phyloP scores from a whole-genome alignment of 2,888 invertebrate genomes.

The Nineta flava region DNA sequence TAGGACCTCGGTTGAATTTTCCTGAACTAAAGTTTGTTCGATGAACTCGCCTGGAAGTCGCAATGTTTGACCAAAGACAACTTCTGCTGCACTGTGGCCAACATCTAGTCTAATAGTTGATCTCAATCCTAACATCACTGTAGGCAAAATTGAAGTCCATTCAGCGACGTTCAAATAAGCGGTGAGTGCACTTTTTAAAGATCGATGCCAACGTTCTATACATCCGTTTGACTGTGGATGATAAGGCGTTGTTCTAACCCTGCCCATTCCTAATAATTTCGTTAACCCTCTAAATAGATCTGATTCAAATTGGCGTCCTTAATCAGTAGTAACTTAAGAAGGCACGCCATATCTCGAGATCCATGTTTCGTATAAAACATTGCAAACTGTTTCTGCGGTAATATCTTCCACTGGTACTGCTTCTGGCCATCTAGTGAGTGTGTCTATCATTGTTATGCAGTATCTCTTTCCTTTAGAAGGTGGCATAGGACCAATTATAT shows the following conservation, averaged over 20 bases:
- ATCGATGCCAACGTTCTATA: not conserved
- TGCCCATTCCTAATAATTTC: slow-evolving; percentile 9
- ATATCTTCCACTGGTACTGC: slow-evolving; percentile 19
- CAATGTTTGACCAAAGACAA: slow-evolving; percentile 16
- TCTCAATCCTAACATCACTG: slow-evolving; percentile 11
- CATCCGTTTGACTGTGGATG: not conserved
- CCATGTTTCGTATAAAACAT: slow-evolving; percentile 16
- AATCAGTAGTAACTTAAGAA: slow-evolving; percentile 18
- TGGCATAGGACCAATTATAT: no score
- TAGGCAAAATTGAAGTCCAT: not conserved
- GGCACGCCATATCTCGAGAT: slow-evolving; percentile 20
- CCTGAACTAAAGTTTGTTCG: no score
- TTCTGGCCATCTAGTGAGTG: slow-evolving; percentile 19
- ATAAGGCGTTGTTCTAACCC: slow-evolving; percentile 7
- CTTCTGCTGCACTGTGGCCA: slow-evolving; percentile 14
- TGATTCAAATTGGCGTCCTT: slow-evolving; percentile 18
- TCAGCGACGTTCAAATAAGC: not conserved
- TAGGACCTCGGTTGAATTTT: no score
- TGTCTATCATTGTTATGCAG: no score
- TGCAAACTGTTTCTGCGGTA: slow-evolving; percentile 17
- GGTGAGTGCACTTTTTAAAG: not conserved
- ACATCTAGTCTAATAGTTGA: slow-evolving; percentile 17
- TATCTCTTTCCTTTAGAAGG: no score
- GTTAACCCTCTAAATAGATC: slow-evolving; percentile 13
- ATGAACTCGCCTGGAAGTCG: slow-evolving; percentile 17